Evolutionary conservation across 2,888 invertebrate genomes (phyloP).

Genomic region (Trissoscelio sp.): DNA sequence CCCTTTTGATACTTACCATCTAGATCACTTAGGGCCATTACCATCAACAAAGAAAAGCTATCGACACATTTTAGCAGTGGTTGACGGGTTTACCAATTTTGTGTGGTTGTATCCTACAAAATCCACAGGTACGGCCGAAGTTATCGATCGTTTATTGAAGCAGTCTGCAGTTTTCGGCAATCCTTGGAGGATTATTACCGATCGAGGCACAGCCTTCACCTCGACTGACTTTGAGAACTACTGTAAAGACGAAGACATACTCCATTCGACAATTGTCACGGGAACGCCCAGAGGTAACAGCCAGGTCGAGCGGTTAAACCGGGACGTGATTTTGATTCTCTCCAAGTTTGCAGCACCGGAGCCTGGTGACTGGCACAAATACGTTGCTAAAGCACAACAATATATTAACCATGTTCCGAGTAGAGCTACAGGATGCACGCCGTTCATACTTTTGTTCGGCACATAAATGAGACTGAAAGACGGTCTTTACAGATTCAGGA

Average conservation of each 20-base stretch:
- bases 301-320: no score
- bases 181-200: not conserved
- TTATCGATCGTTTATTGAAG: not conserved
- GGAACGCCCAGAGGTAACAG: no score
- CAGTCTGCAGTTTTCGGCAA: not conserved
- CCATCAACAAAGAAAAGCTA: not conserved
- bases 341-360: no score
- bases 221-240: not conserved
- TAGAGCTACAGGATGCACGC: constrained; percentile 31
- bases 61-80: not conserved
- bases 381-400: constrained; percentile 35
- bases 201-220: not conserved
- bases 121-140: not conserved
- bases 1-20: not conserved
- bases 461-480: constrained; percentile 6
- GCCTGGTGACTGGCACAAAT: no score
- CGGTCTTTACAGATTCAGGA: no score
- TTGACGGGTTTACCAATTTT: not conserved
- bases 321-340: no score
- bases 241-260: no score
- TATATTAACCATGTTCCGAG: constrained; percentile 41
- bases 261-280: no score
- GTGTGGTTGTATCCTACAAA: not conserved
- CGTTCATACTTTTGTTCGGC: constrained; percentile 2
- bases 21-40: not conserved